Evolutionary conservation across 2,888 invertebrate species (phyloP).

Genomic region (Lasiommata megera): DNA sequence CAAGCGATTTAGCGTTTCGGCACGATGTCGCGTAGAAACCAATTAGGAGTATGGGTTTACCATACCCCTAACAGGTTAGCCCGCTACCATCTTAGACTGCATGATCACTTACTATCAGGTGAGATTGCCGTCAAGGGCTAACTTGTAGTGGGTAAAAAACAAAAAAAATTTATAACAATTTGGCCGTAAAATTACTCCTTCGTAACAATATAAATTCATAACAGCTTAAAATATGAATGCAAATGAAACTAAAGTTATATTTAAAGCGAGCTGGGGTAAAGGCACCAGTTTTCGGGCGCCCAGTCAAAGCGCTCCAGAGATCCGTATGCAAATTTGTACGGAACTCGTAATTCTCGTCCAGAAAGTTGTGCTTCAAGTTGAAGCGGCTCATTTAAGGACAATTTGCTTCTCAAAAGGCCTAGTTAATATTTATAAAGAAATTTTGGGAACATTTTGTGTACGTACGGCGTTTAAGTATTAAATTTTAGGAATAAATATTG

Average conservation of each 20-base stretch:
- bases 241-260: conserved; percentile 19
- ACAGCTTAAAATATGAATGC: conserved; percentile 7
- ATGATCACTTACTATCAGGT: no score
- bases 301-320: conserved; percentile 26
- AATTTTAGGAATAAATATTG: neutral
- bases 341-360: conserved; percentile 24
- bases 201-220: neutral
- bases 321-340: conserved; percentile 30
- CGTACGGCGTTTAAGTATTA: neutral
- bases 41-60: no score
- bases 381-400: conserved; percentile 30
- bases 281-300: conserved; percentile 8
- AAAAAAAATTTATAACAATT: no score
- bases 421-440: conserved; percentile 31
- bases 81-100: no score
- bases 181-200: no score
- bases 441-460: conserved; percentile 15
- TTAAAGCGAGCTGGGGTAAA: conserved; percentile 16
- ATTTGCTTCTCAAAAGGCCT: conserved; percentile 29
- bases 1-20: no score
- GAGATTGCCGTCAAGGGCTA: no score
- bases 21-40: no score
- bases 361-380: conserved; percentile 28
- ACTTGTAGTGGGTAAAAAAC: no score
- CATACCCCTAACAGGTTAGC: no score